Percentiles rank a stretch among this genome's conserved stretches.
Evolutionary conservation across 1,140 invertebrate genomes (phyloP).

Genomic region (Brachionus rotundiformis): DNA sequence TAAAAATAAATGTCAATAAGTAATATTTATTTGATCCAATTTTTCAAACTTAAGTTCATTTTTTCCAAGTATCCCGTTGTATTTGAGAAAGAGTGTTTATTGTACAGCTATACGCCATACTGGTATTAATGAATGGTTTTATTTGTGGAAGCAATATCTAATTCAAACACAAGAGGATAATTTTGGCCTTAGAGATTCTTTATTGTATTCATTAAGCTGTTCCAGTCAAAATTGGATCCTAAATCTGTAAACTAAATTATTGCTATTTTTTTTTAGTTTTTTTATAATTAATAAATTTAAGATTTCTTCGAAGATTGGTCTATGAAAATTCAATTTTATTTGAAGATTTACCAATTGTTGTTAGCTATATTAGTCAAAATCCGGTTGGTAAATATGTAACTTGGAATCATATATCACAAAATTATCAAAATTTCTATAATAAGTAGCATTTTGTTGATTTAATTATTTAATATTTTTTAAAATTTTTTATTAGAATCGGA

Average conservation of each 20-base stretch:
- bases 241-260: constrained; percentile 32
- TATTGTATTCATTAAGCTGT: constrained; percentile 37
- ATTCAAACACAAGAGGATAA: background rate
- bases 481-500: constrained; percentile 30
- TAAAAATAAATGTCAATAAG: constrained; percentile 51
- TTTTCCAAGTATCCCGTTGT: constrained; percentile 37
- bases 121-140: constrained; percentile 49
- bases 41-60: background rate
- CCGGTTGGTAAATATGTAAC: constrained; percentile 46
- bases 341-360: background rate
- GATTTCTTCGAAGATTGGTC: constrained; percentile 23
- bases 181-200: background rate
- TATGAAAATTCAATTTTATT: constrained; percentile 30
- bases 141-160: constrained; percentile 31
- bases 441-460: background rate
- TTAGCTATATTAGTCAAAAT: constrained; percentile 46
- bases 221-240: constrained; percentile 49
- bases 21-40: no score
- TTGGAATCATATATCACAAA: constrained; percentile 50
- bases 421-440: constrained; percentile 45
- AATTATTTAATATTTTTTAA: background rate
- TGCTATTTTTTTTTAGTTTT: background rate
- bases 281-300: background rate
- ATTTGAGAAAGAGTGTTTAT: constrained; percentile 48
- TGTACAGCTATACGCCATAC: constrained; percentile 49